Base-by-base conservation (phyloP, 2,113 vertebrate genomes). In the Manacus vitellinus region DNA sequence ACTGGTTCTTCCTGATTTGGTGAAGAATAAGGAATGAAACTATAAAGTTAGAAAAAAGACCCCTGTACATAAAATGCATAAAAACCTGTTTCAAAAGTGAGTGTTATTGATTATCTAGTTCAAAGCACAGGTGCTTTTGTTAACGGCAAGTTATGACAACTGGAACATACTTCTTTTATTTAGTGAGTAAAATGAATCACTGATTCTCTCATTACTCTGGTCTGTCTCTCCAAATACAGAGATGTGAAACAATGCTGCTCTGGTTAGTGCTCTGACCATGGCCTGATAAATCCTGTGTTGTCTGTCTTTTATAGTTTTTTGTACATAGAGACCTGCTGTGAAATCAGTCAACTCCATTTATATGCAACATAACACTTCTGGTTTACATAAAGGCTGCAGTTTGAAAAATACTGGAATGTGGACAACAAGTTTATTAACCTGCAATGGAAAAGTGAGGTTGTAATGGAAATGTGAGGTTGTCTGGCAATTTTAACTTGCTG, bases 71-170 rank as follows among this genome's bases (percentile, higher is more conserved):
- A 68, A 67, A 94, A 78, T 12, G 0, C 44, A 41, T 58, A 89
- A 85, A 91, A 93, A 46, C 1, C 37, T 51, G 24, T 46, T 93
- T 59, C 78, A 95, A 96, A 96, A 76, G 0, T 1, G 46, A 51
- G 13, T 95, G 91, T 87, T 96, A 91, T 58, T 94, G 89, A 94
- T 95, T 94, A 91, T 93, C 71, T 73, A 88, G 93, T 94, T 96
- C 92, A 96, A 96, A 96, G 89, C 71, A 85, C 89, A 96, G 91
- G 77, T 95, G 81, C 66, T 91, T 96, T 96, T 87, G 47, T 90
- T 94, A 93, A 82, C 47, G 81, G 59, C 63, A 88, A 79, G 67
- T 70, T 70, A 89, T 89, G 89, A 85, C 82, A 89, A 81, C 74
- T 96, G 89, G 82, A 95, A 77, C 81, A 92, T 83, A 62, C 66